Conservation (phyloP, 2,888 invertebrate genomes). For the Litoditis marina region DNA sequence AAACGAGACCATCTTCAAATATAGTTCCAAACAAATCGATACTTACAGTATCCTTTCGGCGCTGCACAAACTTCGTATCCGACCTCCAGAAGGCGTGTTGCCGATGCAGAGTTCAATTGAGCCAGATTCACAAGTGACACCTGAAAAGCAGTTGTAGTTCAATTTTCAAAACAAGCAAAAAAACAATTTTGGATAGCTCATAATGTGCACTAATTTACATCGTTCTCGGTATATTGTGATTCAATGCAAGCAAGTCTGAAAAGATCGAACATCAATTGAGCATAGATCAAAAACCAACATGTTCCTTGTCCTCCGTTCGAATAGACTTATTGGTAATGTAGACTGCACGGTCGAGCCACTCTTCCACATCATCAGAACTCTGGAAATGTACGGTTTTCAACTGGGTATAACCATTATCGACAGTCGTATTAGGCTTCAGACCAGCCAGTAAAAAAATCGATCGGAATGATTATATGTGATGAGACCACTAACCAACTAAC, state of each 20-base stretch:
- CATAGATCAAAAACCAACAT: slow-evolving; percentile 15
- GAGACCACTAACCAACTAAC: too few species aligned
- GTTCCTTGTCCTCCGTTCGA: slow-evolving; percentile 30
- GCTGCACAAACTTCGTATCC: slow-evolving; percentile 40
- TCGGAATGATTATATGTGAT: too few species aligned
- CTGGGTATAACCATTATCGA: too few species aligned
- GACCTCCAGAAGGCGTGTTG: slow-evolving; percentile 28
- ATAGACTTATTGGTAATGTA: slow-evolving; percentile 37
- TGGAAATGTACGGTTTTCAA: too few species aligned
- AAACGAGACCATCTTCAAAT: too few species aligned
- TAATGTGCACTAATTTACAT: too few species aligned
- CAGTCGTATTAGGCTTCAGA: too few species aligned
- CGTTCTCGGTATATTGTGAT: not conserved
- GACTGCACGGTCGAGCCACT: slow-evolving; percentile 23
- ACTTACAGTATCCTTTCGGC: slow-evolving; percentile 46
- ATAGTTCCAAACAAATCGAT: not conserved
- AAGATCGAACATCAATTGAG: not conserved
- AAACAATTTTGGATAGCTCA: too few species aligned
- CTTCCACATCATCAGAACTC: slow-evolving; percentile 3
- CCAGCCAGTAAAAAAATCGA: too few species aligned
- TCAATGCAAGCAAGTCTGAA: not conserved
- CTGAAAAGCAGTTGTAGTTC: too few species aligned
- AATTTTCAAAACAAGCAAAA: too few species aligned
- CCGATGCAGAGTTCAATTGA: slow-evolving; percentile 13
- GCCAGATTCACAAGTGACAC: slow-evolving; percentile 37